A percentile compares a stretch with the other conserved stretches of the same genome.
Evolutionary conservation across 1,140 invertebrate genomes (phyloP).

Genomic region (Gryllus bimaculatus): DNA sequence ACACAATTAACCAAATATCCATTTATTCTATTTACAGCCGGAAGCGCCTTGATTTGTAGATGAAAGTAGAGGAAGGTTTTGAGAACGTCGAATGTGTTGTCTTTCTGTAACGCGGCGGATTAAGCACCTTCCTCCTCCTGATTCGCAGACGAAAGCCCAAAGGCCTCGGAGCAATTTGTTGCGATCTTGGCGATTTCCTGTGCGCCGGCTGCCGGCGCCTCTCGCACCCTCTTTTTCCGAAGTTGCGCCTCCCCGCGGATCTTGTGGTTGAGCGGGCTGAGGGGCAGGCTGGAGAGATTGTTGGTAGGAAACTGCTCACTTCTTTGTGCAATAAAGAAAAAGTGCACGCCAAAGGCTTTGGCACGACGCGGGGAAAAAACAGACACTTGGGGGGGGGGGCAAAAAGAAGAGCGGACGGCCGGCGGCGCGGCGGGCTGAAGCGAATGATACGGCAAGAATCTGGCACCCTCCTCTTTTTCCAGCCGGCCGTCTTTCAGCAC

Average conservation of each 20-base stretch:
- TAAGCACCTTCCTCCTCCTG: too few relatives aligned
- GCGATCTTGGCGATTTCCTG: neutral
- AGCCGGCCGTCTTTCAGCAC: neutral
- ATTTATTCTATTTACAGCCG: too few relatives aligned
- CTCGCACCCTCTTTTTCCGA: neutral
- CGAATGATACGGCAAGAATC: neutral
- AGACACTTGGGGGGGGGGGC: neutral
- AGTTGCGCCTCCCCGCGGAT: neutral
- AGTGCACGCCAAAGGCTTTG: neutral
- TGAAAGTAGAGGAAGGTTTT: too few relatives aligned
- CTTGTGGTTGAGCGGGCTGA: neutral
- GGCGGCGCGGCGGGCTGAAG: neutral
- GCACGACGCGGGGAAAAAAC: neutral
- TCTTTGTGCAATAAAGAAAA: neutral
- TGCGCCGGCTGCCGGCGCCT: neutral
- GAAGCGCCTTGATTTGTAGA: too few relatives aligned
- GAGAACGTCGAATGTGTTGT: too few relatives aligned
- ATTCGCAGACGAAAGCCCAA: too few relatives aligned
- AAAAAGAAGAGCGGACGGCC: neutral
- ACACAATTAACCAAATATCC: too few relatives aligned
- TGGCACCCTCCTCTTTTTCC: neutral
- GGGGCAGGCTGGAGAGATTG: neutral
- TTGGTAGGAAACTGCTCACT: neutral
- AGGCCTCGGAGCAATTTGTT: neutral
- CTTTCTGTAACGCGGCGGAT: too few relatives aligned